phyloP scores from a whole-genome alignment of 2,113 vertebrate genomes.

The Sebastes schlegelii region DNA sequence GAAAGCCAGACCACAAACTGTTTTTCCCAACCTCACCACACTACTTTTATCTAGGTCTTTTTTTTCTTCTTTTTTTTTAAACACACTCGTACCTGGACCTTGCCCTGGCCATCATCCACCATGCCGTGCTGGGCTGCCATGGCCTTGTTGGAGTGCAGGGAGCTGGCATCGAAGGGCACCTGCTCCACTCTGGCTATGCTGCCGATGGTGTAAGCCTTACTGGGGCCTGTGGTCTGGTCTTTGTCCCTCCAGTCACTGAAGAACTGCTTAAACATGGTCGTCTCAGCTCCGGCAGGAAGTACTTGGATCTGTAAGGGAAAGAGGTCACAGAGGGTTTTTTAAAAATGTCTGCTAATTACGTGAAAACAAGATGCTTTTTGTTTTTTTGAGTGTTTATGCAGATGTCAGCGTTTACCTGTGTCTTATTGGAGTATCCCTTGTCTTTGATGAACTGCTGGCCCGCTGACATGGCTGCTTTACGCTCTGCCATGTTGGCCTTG shows the following conservation, averaged over 20 bases:
- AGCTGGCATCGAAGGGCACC: constrained; percentile 84
- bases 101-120: constrained; percentile 87
- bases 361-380: neutral
- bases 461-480: constrained; percentile 81
- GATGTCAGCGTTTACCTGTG: constrained; percentile 71
- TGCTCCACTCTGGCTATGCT: constrained; percentile 79
- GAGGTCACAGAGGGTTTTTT: neutral
- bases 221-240: constrained; percentile 81
- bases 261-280: constrained; percentile 86
- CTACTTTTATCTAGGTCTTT: too few species aligned
- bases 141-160: constrained; percentile 79
- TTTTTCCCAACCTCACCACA: neutral
- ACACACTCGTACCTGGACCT: constrained; percentile 78
- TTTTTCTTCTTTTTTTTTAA: neutral
- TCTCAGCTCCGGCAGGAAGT: constrained; percentile 84
- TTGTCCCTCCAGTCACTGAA: constrained; percentile 85
- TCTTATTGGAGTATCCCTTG: constrained; percentile 80
- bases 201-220: constrained; percentile 80
- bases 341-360: too few species aligned
- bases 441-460: constrained; percentile 83
- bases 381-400: neutral
- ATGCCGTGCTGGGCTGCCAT: constrained; percentile 88
- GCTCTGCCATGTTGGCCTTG: constrained; percentile 79
- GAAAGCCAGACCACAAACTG: constrained; percentile 4
- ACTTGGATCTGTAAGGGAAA: constrained; percentile 80